A percentile compares a stretch with the other conserved stretches of the same genome.
Conservation (phyloP, 2,113 vertebrate genomes). For the Anseranas semipalmata region DNA sequence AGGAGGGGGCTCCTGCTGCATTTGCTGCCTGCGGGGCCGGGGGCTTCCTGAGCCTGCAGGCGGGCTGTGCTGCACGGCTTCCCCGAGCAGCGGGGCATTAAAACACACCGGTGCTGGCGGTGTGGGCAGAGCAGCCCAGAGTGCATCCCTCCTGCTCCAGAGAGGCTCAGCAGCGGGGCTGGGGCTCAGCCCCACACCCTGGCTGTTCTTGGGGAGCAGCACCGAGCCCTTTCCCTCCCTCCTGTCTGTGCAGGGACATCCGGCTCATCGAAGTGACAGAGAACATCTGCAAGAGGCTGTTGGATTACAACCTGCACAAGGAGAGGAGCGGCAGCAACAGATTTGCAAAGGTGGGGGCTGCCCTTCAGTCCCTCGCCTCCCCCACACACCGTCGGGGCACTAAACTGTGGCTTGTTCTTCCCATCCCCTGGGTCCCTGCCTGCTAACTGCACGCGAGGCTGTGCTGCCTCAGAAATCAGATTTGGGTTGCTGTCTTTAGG, state of each 20-base stretch:
- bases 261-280: conserved; percentile 94
- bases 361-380: accelerated
- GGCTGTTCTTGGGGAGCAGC: not conserved
- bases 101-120: not conserved
- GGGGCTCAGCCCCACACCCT: not conserved
- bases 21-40: accelerated
- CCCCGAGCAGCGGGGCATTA: not conserved
- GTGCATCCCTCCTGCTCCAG: not conserved
- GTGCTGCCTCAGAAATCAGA: accelerated
- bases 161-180: not conserved
- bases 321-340: conserved; percentile 94
- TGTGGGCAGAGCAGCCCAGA: accelerated
- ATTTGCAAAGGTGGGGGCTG: conserved; percentile 89
- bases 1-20: accelerated
- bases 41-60: not conserved
- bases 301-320: conserved; percentile 96
- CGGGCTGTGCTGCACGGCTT: not conserved
- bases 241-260: conserved; percentile 83
- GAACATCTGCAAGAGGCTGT: conserved; percentile 93
- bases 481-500: not conserved
- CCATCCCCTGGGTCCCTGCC: not conserved
- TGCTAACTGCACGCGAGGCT: accelerated
- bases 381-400: accelerated
- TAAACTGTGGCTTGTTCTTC: accelerated
- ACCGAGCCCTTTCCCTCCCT: not conserved